These are phyloP conservation scores for Solenopsis fugax DNA, from an alignment of 1,140 invertebrate genomes.

Conservation along the genomic window DNA sequence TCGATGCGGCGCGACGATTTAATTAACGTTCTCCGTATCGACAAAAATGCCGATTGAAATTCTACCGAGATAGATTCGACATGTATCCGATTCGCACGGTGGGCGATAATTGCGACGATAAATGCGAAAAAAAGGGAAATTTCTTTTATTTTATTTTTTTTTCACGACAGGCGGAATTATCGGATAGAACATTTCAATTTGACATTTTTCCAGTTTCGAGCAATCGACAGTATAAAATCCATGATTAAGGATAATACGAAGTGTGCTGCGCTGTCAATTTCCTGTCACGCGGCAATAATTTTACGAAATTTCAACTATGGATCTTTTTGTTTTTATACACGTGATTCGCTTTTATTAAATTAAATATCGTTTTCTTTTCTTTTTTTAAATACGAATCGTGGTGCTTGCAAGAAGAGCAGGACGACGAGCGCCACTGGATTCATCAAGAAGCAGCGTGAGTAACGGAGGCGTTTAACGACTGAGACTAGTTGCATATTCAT, in stretches of 20 bases:
- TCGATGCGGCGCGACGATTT: conserved; percentile 53
- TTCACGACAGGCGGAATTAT: neutral
- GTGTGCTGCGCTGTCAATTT: neutral
- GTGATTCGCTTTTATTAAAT: conserved; percentile 37
- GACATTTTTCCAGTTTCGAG: neutral
- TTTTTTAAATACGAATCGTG: conserved; percentile 4
- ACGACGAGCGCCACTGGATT: conserved; percentile 52
- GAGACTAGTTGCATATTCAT: conserved; percentile 79
- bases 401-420: neutral
- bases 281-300: neutral
- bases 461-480: conserved; percentile 78
- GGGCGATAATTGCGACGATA: conserved; percentile 42
- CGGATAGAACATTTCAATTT: neutral
- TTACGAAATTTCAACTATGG: neutral
- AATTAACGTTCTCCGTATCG: conserved; percentile 63
- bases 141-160: conserved; percentile 2
- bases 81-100: conserved; percentile 23
- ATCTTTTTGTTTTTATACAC: neutral
- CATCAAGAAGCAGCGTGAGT: conserved; percentile 73
- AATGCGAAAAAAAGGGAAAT: neutral
- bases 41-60: conserved; percentile 62
- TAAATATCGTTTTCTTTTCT: conserved; percentile 16
- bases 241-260: neutral
- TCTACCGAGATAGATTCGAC: conserved; percentile 52
- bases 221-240: neutral